Base-by-base conservation (phyloP, 1,140 invertebrate genomes). In the Drosophila carrolli region DNA sequence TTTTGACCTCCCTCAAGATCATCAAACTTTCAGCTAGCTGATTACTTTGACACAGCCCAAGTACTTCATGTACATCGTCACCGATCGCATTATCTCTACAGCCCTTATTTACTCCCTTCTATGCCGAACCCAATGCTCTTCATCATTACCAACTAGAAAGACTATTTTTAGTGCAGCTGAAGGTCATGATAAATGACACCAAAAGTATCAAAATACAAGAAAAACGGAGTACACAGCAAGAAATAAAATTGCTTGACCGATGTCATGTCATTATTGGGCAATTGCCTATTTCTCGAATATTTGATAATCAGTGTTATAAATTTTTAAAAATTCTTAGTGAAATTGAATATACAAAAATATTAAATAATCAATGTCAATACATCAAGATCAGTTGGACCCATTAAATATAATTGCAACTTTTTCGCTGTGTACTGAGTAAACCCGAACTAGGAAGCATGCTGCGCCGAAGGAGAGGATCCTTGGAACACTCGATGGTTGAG, bases 131-230 rank as follows among this genome's bases (percentile, higher is more conserved):
- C 73, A 19, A 47, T 65, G 41, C 60, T 50, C 61, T 67, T 38
- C 61, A 59, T 67, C 61, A 55, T 75, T 23, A 46, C 29, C 65
- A 68, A 68, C 54, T 53, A 75, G 55, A 53, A 19, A n/a, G 40
- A 60, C 48, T 83, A 80, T 84, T 84, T 83, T 84, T 83, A 81
- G 79, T 44, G 51, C 68, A 48, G 72, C 51, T 55, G 70, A 82
- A 83, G 83, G 82, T 79, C 79, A 88, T 86, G 82, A 88, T 82
- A 86, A 83, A 86, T 88, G 82, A 86, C 82, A 86, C 82, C 83
- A 23, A 79, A 86, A 86, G 82, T 88, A 86, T 86, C 75, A 83
- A 79, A 88, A 82, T 86, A 79, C 82, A 85, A 62, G 10, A 48
- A 38, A 38, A 77, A 68, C 55, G 46, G 57, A 32, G 10, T 41